Percentiles rank a stretch among this genome's conserved stretches.
phyloP scores from a whole-genome alignment of 2,797 vertebrate species.

The Enoplosus armatus region DNA sequence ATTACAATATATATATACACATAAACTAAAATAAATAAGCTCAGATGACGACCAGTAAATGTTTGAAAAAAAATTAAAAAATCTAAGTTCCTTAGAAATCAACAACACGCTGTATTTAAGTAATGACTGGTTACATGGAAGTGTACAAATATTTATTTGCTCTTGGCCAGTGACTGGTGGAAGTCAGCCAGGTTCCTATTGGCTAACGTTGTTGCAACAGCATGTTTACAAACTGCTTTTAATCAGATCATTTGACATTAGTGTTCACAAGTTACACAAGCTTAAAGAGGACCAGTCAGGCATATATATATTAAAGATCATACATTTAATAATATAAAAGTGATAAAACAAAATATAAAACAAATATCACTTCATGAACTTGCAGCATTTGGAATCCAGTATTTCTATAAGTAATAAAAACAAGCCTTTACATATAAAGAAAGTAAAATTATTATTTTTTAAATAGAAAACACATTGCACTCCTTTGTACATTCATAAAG shows the following conservation, averaged over 20 bases:
- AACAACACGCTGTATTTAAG: no score
- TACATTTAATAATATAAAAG: conserved; percentile 77
- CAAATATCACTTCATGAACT: conserved; percentile 79
- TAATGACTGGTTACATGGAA: background rate
- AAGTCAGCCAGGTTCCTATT: background rate
- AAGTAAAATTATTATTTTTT: conserved; percentile 79
- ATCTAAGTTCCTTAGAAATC: no score
- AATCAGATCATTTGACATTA: conserved; percentile 72
- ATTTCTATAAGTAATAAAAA: conserved; percentile 83
- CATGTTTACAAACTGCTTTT: conserved; percentile 73
- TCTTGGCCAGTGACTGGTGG: background rate
- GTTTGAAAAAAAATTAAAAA: no score
- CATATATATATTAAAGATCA: conserved; percentile 78
- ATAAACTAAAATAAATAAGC: no score
- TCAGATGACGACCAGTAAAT: background rate
- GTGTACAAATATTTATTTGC: background rate
- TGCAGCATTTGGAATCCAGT: conserved; percentile 87
- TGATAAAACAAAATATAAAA: conserved; percentile 82
- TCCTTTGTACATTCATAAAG: conserved; percentile 88
- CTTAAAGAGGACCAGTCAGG: conserved; percentile 72
- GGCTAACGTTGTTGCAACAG: background rate
- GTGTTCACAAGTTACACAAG: conserved; percentile 74
- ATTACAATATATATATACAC: no score
- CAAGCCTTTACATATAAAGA: conserved; percentile 81
- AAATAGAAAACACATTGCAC: conserved; percentile 88